phyloP scores from a whole-genome alignment of 2,797 vertebrate genomes.

The Gymnothorax reevesii region DNA sequence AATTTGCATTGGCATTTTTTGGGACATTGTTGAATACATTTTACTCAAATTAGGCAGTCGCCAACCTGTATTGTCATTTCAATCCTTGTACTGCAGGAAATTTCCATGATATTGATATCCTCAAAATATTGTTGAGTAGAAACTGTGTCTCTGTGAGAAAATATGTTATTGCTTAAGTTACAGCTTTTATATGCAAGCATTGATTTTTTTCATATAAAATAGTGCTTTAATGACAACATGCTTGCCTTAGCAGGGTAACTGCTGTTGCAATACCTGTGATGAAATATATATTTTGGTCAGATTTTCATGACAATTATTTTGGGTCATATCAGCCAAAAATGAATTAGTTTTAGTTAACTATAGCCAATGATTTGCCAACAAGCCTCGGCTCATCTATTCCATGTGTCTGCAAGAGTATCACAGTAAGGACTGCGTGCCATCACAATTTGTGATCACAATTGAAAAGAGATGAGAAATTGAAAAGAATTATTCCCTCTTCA shows the following conservation, averaged over 20 bases:
- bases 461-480: background rate
- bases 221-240: too few species aligned
- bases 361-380: background rate
- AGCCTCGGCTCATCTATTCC: background rate
- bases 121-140: too few species aligned
- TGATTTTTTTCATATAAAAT: too few species aligned
- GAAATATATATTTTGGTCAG: background rate
- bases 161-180: too few species aligned
- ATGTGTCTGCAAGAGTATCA: background rate
- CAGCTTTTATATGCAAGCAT: too few species aligned
- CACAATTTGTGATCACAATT: background rate
- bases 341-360: background rate
- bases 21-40: background rate
- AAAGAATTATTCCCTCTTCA: background rate
- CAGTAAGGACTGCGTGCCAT: background rate
- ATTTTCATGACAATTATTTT: too few species aligned
- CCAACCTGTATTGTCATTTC: too few species aligned
- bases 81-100: too few species aligned
- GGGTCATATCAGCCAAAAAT: too few species aligned
- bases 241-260: background rate
- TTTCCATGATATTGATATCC: too few species aligned
- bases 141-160: too few species aligned
- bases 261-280: background rate
- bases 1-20: background rate
- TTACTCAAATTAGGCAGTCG: background rate